phyloP scores from a whole-genome alignment of 1,140 invertebrate genomes.

The Drosophila bifasciata region DNA sequence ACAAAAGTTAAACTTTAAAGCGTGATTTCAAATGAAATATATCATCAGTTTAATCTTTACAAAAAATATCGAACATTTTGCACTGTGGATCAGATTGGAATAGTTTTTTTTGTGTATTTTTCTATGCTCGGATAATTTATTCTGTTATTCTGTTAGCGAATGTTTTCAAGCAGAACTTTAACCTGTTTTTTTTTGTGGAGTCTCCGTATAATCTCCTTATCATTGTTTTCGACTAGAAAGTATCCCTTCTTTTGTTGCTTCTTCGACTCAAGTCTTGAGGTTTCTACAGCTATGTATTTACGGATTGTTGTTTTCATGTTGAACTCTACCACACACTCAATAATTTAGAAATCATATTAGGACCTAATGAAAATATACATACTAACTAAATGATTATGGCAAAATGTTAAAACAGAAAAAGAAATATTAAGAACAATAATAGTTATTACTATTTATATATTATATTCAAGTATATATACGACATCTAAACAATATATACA shows the following conservation, averaged over 20 bases:
- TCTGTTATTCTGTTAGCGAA: constrained; percentile 6
- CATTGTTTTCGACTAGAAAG: background rate
- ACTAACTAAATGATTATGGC: constrained; percentile 70
- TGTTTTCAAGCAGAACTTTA: constrained; percentile 1
- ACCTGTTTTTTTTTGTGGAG: background rate
- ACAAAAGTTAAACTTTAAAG: constrained; percentile 81
- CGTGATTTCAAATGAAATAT: constrained; percentile 83
- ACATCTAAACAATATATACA: constrained; percentile 75
- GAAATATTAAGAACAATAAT: constrained; percentile 84
- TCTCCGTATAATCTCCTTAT: background rate
- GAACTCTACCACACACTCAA: constrained; percentile 32
- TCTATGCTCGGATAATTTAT: constrained; percentile 8
- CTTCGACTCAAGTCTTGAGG: constrained; percentile 48
- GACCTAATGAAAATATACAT: constrained; percentile 74
- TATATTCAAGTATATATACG: constrained; percentile 75
- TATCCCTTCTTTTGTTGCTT: constrained; percentile 38
- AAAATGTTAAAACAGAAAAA: constrained; percentile 64
- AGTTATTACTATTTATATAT: constrained; percentile 84
- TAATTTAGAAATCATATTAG: constrained; percentile 70
- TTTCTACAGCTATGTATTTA: constrained; percentile 58
- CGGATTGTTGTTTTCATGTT: constrained; percentile 23
- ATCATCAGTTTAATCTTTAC: constrained; percentile 75
- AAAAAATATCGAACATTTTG: constrained; percentile 63
- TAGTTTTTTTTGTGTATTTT: constrained; percentile 1
- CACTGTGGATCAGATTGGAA: constrained; percentile 42